Evolutionary conservation across 2,113 vertebrate genomes (phyloP).

Genomic region (Cheirogaleus medius): DNA sequence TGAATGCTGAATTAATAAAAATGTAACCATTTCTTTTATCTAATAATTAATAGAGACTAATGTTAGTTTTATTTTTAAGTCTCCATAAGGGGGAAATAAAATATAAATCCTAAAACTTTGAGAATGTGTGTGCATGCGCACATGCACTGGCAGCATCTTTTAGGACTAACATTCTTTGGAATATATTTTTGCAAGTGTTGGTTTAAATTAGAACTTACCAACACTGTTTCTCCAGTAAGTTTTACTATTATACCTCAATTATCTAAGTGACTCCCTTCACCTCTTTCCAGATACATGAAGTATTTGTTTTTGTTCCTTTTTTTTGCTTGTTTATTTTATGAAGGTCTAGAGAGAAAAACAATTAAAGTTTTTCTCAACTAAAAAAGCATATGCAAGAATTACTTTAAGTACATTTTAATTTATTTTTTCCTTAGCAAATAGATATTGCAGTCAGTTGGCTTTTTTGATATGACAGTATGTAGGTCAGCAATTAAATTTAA

Average conservation of each 20-base stretch:
- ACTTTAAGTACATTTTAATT: neutral
- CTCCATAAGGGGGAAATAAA: neutral
- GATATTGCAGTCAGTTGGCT: neutral
- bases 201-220: neutral
- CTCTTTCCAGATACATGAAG: neutral
- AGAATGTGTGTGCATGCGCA: neutral
- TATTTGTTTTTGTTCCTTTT: neutral
- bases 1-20: neutral
- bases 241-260: neutral
- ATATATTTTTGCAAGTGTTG: neutral
- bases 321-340: neutral
- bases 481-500: constrained; percentile 36
- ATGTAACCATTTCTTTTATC: neutral
- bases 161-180: neutral
- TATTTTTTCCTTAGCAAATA: neutral
- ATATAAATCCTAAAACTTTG: neutral
- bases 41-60: neutral
- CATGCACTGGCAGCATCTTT: neutral
- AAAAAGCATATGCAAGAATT: neutral
- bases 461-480: neutral
- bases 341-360: neutral
- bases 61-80: neutral
- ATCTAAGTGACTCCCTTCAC: neutral
- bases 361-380: neutral
- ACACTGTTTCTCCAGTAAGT: neutral